A percentile compares a stretch with the other conserved stretches of the same genome.
These are phyloP conservation scores for Zeugodacus cucurbitae DNA, from an alignment of 1,140 invertebrate species.

Conservation along the genomic window DNA sequence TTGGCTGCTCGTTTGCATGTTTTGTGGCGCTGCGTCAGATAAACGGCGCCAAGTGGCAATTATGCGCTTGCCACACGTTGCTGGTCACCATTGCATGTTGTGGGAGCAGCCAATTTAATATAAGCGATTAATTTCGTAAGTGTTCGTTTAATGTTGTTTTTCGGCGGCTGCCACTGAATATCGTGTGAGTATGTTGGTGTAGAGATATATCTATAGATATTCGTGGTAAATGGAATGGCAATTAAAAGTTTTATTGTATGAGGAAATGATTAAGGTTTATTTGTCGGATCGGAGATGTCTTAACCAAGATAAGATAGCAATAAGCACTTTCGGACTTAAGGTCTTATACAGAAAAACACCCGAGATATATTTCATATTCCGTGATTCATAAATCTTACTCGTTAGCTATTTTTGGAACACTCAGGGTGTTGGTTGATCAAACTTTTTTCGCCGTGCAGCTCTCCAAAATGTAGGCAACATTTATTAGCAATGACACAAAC, in stretches of 20 bases:
- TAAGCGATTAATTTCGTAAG: neutral
- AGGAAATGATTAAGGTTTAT: neutral
- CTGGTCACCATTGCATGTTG: neutral
- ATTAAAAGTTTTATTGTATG: neutral
- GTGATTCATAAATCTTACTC: no score
- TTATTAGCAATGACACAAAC: no score
- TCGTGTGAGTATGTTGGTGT: neutral
- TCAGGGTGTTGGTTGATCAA: no score
- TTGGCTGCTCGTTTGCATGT: conserved; percentile 21
- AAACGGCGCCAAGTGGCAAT: conserved; percentile 16
- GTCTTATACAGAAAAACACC: no score
- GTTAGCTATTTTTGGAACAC: no score
- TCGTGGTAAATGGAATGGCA: neutral
- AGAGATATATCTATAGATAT: neutral
- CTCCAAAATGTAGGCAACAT: no score
- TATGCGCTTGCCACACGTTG: neutral
- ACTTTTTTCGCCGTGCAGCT: no score
- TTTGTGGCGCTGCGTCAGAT: conserved; percentile 12
- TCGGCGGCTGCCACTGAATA: neutral
- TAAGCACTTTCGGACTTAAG: no score
- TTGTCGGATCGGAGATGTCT: neutral
- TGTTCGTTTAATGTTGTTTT: neutral
- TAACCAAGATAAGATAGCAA: neutral
- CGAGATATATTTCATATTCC: no score
- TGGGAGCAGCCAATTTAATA: neutral